These are phyloP conservation scores for Cuculus canorus DNA, from an alignment of 2,797 vertebrate genomes.

Conservation along the genomic window DNA sequence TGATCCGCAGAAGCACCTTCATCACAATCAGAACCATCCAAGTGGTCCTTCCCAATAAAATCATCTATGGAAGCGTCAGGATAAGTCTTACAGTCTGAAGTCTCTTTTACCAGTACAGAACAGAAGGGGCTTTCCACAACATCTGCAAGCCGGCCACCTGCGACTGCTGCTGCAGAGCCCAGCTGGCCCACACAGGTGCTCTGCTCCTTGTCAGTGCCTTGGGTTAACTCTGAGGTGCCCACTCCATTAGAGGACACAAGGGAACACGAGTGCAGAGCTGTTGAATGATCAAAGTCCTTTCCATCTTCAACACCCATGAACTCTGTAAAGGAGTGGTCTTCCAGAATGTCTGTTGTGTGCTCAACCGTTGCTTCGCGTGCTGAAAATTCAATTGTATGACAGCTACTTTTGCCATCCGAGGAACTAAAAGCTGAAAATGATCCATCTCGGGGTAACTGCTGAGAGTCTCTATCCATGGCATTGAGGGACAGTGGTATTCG, in stretches of 20 bases:
- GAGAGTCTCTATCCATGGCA: conserved; percentile 44
- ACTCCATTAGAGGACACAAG: conserved; percentile 29
- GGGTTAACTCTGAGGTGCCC: background rate
- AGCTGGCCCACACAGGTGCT: background rate
- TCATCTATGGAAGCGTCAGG: conserved; percentile 13
- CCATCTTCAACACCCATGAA: conserved; percentile 93
- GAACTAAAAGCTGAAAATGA: conserved; percentile 50
- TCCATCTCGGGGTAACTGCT: conserved; percentile 46
- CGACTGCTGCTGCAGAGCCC: background rate
- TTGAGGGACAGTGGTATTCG: conserved; percentile 58
- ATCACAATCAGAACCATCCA: conserved; percentile 79
- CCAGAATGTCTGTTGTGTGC: conserved; percentile 70
- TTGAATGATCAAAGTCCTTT: conserved; percentile 78
- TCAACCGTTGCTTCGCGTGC: conserved; percentile 70
- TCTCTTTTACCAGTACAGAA: background rate
- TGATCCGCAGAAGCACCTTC: conserved; percentile 78
- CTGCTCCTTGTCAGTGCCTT: background rate
- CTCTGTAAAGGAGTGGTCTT: conserved; percentile 89
- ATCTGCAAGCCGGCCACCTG: background rate
- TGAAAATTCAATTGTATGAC: conserved; percentile 57
- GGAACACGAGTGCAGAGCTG: conserved; percentile 60
- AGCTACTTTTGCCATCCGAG: conserved; percentile 45
- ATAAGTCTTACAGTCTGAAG: background rate
- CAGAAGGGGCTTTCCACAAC: background rate
- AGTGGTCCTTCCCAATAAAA: conserved; percentile 57